Conservation (phyloP, 2,888 invertebrate genomes). For the Leptopilina myrica region DNA sequence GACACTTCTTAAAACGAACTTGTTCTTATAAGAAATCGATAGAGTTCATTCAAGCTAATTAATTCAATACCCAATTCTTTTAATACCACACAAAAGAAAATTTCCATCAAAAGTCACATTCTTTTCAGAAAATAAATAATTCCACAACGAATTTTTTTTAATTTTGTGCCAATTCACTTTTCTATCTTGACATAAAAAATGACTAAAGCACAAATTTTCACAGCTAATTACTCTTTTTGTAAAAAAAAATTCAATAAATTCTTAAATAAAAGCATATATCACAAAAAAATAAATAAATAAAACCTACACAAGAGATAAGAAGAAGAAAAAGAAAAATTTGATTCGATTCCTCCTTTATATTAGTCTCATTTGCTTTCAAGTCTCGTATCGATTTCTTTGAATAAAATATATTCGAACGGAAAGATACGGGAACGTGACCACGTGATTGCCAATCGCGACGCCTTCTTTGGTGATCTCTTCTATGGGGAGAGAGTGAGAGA, state of each 20-base stretch:
- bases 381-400: conserved; percentile 54
- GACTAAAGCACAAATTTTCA: too few relatives aligned
- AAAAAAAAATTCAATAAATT: too few relatives aligned
- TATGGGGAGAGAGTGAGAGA: conserved; percentile 61
- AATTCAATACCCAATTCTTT: conserved; percentile 1
- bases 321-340: background rate
- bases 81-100: background rate
- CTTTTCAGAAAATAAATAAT: too few relatives aligned
- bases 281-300: too few relatives aligned
- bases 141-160: too few relatives aligned
- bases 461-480: conserved; percentile 68
- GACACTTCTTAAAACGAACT: background rate
- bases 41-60: conserved; percentile 5
- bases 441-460: conserved; percentile 57
- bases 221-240: too few relatives aligned
- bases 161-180: too few relatives aligned
- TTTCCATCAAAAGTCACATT: too few relatives aligned
- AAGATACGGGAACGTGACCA: conserved; percentile 61
- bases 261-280: too few relatives aligned
- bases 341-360: background rate
- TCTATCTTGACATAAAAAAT: too few relatives aligned
- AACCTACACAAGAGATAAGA: background rate
- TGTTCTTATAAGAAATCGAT: conserved; percentile 14
- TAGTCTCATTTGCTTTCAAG: conserved; percentile 54
- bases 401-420: conserved; percentile 52